phyloP scores from a whole-genome alignment of 2,797 vertebrate species.

The Melanotaenia pygmaea region DNA sequence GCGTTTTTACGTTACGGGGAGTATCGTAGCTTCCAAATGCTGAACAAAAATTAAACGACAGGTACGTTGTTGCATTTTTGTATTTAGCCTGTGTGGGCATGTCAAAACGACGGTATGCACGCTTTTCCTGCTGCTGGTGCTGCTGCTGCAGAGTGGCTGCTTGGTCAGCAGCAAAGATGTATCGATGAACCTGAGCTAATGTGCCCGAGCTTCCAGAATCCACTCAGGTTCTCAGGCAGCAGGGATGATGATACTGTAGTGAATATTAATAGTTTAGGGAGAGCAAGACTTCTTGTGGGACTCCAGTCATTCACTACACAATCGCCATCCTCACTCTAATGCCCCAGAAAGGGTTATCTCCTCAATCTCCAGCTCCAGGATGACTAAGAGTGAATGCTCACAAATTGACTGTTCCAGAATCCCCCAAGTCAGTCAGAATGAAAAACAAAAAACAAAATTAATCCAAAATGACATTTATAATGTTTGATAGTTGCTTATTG shows the following conservation, averaged over 20 bases:
- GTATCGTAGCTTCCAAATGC: constrained; percentile 48
- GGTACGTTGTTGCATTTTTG: constrained; percentile 50
- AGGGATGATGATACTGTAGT: constrained; percentile 24
- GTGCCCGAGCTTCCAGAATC: constrained; percentile 45
- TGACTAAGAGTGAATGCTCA: constrained; percentile 15
- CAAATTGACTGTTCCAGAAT: constrained; percentile 1
- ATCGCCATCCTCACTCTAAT: constrained; percentile 13
- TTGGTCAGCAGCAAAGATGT: constrained; percentile 71
- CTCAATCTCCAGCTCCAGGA: constrained; percentile 29
- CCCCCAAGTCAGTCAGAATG: background rate
- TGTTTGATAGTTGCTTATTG: constrained; percentile 23
- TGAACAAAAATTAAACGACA: constrained; percentile 30
- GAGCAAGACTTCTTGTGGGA: constrained; percentile 31
- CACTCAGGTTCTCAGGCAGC: constrained; percentile 43
- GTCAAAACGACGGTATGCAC: constrained; percentile 33
- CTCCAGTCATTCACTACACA: constrained; percentile 27
- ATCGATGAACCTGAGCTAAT: constrained; percentile 55
- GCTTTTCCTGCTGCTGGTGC: constrained; percentile 32
- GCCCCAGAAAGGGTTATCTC: constrained; percentile 27
- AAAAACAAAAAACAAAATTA: background rate
- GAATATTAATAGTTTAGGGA: constrained; percentile 34
- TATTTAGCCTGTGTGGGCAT: constrained; percentile 10
- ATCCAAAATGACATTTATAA: constrained; percentile 2
- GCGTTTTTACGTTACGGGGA: constrained; percentile 24
- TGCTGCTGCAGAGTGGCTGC: constrained; percentile 59